Percentiles rank a stretch among this genome's conserved stretches.
phyloP scores from a whole-genome alignment of 2,888 invertebrate genomes.

The Philaethria dido region DNA sequence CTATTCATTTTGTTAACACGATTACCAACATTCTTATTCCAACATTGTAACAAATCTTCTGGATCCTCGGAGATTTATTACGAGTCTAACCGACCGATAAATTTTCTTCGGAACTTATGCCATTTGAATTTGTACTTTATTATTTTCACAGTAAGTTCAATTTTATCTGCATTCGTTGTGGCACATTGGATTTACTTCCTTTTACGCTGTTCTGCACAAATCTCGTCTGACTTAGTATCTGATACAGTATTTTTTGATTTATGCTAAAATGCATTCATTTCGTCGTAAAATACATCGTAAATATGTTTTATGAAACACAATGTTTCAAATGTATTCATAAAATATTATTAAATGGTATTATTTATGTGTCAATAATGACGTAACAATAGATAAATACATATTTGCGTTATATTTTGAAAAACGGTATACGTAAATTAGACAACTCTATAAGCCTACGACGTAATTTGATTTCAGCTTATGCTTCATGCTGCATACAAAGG shows the following conservation, averaged over 20 bases:
- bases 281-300: too few relatives aligned
- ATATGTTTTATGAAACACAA: background rate
- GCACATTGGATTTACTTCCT: conserved; percentile 26
- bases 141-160: background rate
- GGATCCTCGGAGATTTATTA: conserved; percentile 38
- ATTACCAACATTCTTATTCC: conserved; percentile 28
- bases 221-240: conserved; percentile 29
- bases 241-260: conserved; percentile 24
- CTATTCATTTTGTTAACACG: conserved; percentile 16
- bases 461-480: too few relatives aligned
- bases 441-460: too few relatives aligned
- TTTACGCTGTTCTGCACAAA: conserved; percentile 34
- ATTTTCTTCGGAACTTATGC: conserved; percentile 16
- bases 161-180: background rate
- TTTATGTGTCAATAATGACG: too few relatives aligned
- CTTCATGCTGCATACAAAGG: too few relatives aligned
- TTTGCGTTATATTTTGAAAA: too few relatives aligned
- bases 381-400: too few relatives aligned
- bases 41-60: conserved; percentile 34
- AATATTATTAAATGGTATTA: too few relatives aligned
- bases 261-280: conserved; percentile 10
- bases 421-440: too few relatives aligned
- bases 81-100: conserved; percentile 35
- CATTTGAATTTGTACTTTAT: conserved; percentile 28
- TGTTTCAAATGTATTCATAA: background rate